These are phyloP conservation scores for Pollenia amentaria DNA, from an alignment of 2,888 invertebrate species.

Conservation along the genomic window DNA sequence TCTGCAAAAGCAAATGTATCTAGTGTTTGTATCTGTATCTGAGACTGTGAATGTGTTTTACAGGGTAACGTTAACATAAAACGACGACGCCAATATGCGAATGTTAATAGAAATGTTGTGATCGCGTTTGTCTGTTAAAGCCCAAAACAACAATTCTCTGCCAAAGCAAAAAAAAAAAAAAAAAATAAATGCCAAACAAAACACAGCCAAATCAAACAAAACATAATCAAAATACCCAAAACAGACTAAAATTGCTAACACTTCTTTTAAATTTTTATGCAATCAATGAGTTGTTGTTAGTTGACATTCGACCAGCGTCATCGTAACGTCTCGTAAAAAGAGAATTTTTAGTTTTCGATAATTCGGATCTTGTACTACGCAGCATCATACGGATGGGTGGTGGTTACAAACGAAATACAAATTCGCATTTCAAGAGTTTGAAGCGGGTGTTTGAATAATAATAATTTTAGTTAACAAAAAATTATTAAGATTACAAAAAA, in stretches of 20 bases:
- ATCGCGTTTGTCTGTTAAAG: slow-evolving; percentile 18
- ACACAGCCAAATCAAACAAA: slow-evolving; percentile 74
- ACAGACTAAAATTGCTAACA: slow-evolving; percentile 78
- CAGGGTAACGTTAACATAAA: slow-evolving; percentile 19
- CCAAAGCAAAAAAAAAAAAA: slow-evolving; percentile 16
- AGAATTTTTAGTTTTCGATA: slow-evolving; percentile 16
- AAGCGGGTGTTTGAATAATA: slow-evolving; percentile 45
- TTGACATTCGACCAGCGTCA: slow-evolving; percentile 80
- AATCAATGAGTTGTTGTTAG: slow-evolving; percentile 82
- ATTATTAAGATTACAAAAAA: background rate
- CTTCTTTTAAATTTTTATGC: slow-evolving; percentile 84
- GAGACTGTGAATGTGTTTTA: slow-evolving; percentile 22
- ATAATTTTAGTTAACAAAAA: background rate
- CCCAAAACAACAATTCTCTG: slow-evolving; percentile 39
- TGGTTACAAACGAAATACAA: background rate
- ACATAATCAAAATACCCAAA: slow-evolving; percentile 71
- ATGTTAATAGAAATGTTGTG: slow-evolving; percentile 44
- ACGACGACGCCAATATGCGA: background rate
- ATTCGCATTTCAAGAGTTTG: slow-evolving; percentile 29
- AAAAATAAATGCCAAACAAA: slow-evolving; percentile 28
- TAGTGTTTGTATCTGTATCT: background rate
- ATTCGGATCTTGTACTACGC: slow-evolving; percentile 26
- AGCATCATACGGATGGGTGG: slow-evolving; percentile 41
- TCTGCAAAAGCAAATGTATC: background rate
- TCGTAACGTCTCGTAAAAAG: slow-evolving; percentile 76